Percentiles rank a stretch among this genome's conserved stretches.
Evolutionary conservation across 1,140 invertebrate species (phyloP).

Genomic region (Nephila pilipes): DNA sequence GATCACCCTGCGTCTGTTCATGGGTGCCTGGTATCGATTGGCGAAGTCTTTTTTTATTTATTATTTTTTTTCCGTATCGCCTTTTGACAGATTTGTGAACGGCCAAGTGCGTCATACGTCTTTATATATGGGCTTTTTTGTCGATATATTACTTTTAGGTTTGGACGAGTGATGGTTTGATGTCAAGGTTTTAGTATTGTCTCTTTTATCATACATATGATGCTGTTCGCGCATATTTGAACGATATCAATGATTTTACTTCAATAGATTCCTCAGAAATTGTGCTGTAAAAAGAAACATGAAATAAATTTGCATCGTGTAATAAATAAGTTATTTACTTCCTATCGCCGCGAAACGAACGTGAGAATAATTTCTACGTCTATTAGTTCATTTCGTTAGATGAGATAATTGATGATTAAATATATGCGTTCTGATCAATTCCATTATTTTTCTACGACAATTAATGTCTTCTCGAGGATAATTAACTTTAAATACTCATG

Average conservation of each 20-base stretch:
- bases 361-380: too few relatives aligned
- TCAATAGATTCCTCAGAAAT: too few relatives aligned
- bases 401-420: too few relatives aligned
- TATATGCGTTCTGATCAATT: too few relatives aligned
- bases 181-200: slow-evolving; percentile 42
- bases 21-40: slow-evolving; percentile 32
- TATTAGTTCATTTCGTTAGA: too few relatives aligned
- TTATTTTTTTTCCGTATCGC: background rate
- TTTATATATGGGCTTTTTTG: slow-evolving; percentile 10
- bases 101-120: slow-evolving; percentile 15
- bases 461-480: too few relatives aligned
- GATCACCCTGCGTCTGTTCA: slow-evolving; percentile 16
- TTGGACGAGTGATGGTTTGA: slow-evolving; percentile 40
- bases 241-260: background rate
- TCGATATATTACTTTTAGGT: slow-evolving; percentile 24
- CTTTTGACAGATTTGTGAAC: slow-evolving; percentile 27
- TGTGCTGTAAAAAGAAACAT: too few relatives aligned
- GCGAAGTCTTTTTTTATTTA: slow-evolving; percentile 1
- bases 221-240: background rate
- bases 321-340: too few relatives aligned
- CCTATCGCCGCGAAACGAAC: too few relatives aligned
- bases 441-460: too few relatives aligned
- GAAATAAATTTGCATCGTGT: too few relatives aligned
- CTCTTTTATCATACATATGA: background rate
- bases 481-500: too few relatives aligned